These are phyloP conservation scores for Archilochus colubris DNA, from an alignment of 2,113 vertebrate genomes.

Conservation along the genomic window DNA sequence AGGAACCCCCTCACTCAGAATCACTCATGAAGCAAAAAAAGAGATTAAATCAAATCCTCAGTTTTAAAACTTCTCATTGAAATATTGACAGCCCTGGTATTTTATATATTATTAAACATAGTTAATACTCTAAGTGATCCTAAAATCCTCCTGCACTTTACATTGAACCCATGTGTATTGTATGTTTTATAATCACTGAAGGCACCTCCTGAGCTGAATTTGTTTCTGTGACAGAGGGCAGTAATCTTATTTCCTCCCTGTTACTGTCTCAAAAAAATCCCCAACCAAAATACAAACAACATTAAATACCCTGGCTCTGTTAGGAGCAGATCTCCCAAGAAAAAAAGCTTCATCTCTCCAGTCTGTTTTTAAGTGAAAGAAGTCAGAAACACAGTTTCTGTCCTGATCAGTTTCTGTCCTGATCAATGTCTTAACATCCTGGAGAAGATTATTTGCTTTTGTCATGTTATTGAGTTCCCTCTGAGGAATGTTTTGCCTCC, in stretches of 20 bases:
- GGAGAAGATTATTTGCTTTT: neutral
- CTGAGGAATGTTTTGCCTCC: neutral
- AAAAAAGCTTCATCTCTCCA: neutral
- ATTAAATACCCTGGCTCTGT: neutral
- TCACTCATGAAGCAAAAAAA: neutral
- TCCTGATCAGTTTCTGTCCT: neutral
- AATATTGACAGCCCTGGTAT: neutral
- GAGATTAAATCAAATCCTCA: neutral
- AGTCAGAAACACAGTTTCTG: neutral
- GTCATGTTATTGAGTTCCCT: neutral
- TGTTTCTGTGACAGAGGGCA: neutral
- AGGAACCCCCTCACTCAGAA: neutral
- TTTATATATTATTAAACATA: neutral
- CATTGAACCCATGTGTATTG: accelerated
- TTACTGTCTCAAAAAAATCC: neutral
- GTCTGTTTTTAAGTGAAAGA: neutral
- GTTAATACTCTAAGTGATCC: neutral
- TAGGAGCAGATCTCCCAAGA: neutral
- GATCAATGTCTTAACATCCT: neutral
- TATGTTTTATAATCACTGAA: neutral
- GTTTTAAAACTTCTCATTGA: neutral
- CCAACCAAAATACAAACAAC: neutral
- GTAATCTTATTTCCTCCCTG: neutral
- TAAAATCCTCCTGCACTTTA: neutral
- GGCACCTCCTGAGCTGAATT: neutral